Base-by-base conservation (phyloP, 2,888 invertebrate genomes). In the Escarpia spicata region DNA sequence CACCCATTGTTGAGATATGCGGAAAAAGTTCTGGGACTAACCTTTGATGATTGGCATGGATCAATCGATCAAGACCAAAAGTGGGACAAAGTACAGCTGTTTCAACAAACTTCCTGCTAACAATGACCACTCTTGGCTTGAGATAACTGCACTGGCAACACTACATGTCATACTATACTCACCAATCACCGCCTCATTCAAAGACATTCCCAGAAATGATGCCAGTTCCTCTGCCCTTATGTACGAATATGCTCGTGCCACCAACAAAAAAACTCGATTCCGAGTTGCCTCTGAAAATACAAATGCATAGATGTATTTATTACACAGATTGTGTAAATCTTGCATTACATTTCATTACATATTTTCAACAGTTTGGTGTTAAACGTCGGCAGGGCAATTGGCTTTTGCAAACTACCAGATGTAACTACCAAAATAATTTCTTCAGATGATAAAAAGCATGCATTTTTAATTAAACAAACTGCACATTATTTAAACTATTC, bases 181-280 rank as follows among this genome's bases (percentile, higher is more conserved):
- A 94, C 94, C 94, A 93, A 96, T 97, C 44, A 97, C 96, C 0
- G 98, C 98, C 92, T 98, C 97, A 52, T 98, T 98, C 92, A 97
- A 96, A 89, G 98, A 97, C 93, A 98, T 96, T 0, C 98, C 98
- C 12, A 98, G 97, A 97, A 98, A 98, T 52, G 97, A 97, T 3
- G 98, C 97, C 92, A 98, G 97, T 89, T 98, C 98, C 92, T 98
- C 98, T 93, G 98, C 97, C 93, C 98, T 97, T 95, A 99, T 98
- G 2, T 98, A 98, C 52, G 98, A 98, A 96, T 99, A 99, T 0
- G 99, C 98, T 94, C 98, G 97, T 0, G 98, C 97, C 93, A 99
- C 98, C 91, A 99, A 97, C 93, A 97, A 97, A 93, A 98, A 97
- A 3, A 98, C 98, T 95, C 98, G 97, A 95, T 98, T 97, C 94